Conservation (phyloP, 2,888 invertebrate genomes). For the Blastobasis adustella region DNA sequence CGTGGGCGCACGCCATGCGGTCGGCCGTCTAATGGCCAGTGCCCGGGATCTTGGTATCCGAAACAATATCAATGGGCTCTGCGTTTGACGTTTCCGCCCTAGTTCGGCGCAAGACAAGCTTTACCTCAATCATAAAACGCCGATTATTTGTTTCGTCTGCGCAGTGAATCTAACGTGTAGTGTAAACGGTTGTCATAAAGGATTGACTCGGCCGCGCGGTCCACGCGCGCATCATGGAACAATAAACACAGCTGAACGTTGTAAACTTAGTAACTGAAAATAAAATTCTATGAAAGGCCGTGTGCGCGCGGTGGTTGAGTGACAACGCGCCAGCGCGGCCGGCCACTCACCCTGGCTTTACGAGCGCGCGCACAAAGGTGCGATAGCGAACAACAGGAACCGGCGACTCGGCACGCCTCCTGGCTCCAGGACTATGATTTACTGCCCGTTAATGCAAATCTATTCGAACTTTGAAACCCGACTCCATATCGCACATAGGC, state of each 20-base stretch:
- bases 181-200: no score
- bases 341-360: conserved; percentile 49
- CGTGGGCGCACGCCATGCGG: conserved; percentile 11
- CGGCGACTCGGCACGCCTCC: conserved; percentile 34
- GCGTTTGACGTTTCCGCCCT: conserved; percentile 2
- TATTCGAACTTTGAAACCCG: conserved; percentile 40
- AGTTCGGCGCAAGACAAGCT: neutral
- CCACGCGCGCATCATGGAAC: no score
- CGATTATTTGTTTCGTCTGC: no score
- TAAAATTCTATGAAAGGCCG: conserved; percentile 21
- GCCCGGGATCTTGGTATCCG: conserved; percentile 2
- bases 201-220: no score
- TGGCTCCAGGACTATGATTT: conserved; percentile 52
- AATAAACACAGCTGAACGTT: no score
- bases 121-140: no score
- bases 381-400: conserved; percentile 58
- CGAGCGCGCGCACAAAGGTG: conserved; percentile 49
- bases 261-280: conserved; percentile 18
- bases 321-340: conserved; percentile 21
- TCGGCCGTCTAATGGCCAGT: conserved; percentile 12
- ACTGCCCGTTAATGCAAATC: conserved; percentile 59
- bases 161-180: no score
- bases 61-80: conserved; percentile 6
- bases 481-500: conserved; percentile 19
- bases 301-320: conserved; percentile 20